Evolutionary conservation across 2,113 vertebrate genomes (phyloP).

Genomic region (Cebidichthys violaceus): DNA sequence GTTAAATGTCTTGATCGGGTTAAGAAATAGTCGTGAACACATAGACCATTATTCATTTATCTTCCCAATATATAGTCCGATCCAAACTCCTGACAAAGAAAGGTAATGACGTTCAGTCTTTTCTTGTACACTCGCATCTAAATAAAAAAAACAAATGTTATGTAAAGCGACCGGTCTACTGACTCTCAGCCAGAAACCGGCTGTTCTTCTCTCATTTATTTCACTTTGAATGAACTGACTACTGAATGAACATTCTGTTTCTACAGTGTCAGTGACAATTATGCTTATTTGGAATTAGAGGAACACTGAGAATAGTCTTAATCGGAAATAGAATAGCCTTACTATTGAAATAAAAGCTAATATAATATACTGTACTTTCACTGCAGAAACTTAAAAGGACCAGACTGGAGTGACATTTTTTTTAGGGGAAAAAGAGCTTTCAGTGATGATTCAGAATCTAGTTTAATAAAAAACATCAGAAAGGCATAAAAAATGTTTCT

Average conservation of each 20-base stretch:
- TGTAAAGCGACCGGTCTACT: not conserved
- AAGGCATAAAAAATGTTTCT: constrained; percentile 1
- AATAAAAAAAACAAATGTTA: not conserved
- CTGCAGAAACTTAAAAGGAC: not conserved
- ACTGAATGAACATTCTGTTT: not conserved
- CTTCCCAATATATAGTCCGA: not conserved
- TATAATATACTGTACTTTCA: not conserved
- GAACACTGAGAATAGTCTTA: not conserved
- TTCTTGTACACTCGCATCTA: not conserved
- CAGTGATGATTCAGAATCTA: not conserved
- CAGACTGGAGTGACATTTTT: no score
- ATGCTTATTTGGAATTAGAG: not conserved
- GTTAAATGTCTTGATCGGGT: not conserved
- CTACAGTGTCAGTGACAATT: not conserved
- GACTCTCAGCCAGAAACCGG: not conserved
- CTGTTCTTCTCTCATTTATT: not conserved
- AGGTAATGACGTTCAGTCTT: not conserved
- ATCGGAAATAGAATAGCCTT: not conserved
- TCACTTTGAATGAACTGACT: not conserved
- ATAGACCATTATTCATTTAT: not conserved
- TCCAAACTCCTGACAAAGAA: not conserved
- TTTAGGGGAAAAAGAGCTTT: not conserved
- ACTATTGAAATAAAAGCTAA: not conserved
- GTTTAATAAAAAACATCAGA: not conserved
- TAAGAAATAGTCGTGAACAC: not conserved